Evolutionary conservation across 2,113 vertebrate genomes (phyloP).

Genomic region (Tragelaphus buxtoni): DNA sequence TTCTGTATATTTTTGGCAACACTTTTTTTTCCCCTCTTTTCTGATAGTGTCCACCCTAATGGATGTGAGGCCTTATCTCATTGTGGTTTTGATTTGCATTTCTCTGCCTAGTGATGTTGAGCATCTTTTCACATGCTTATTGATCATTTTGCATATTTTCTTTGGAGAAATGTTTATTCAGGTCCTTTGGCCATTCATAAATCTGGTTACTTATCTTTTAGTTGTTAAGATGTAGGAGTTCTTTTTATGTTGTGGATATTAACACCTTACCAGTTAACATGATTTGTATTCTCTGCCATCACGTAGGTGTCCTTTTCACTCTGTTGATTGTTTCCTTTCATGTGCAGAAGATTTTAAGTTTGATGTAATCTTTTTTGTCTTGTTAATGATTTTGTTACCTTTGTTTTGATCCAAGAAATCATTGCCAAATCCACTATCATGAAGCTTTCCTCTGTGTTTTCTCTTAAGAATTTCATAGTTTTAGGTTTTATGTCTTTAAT

Average conservation of each 20-base stretch:
- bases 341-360: not conserved
- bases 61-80: not conserved
- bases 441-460: not conserved
- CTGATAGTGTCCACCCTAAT: not conserved
- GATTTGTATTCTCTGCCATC: not conserved
- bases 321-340: not conserved
- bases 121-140: not conserved
- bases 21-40: not conserved
- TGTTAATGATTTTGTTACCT: not conserved
- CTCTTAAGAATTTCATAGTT: not conserved
- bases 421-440: not conserved
- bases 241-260: not conserved
- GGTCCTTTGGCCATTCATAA: not conserved
- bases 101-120: not conserved
- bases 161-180: not conserved
- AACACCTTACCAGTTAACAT: not conserved
- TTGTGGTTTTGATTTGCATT: not conserved
- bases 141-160: not conserved
- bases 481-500: not conserved
- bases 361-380: not conserved
- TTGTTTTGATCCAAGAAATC: not conserved
- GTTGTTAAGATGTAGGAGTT: not conserved
- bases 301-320: not conserved
- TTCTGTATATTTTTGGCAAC: not conserved
- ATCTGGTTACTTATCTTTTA: not conserved